phyloP scores from a whole-genome alignment of 2,797 vertebrate species.

The Gymnoscopelus microlampas region DNA sequence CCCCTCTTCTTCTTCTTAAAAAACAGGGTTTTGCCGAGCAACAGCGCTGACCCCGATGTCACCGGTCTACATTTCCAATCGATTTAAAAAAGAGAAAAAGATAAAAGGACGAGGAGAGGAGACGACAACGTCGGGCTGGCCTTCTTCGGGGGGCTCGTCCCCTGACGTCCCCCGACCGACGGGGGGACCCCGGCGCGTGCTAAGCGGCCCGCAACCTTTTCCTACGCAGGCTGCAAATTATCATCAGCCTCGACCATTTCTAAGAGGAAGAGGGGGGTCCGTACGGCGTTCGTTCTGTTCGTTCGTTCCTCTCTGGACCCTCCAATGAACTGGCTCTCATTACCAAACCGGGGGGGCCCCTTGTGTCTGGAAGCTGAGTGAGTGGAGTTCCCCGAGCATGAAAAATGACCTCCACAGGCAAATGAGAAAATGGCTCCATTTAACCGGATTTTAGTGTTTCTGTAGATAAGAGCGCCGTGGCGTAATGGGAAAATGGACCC shows the following conservation, averaged over 20 bases:
- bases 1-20: too few species aligned
- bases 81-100: too few species aligned
- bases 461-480: constrained; percentile 76
- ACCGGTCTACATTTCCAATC: too few species aligned
- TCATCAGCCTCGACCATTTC: too few species aligned
- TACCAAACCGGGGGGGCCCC: constrained; percentile 59
- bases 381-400: constrained; percentile 74
- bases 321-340: constrained; percentile 55
- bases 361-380: constrained; percentile 55
- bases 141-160: constrained; percentile 22
- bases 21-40: constrained; percentile 50
- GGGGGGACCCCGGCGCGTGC: constrained; percentile 10
- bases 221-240: too few species aligned
- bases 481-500: constrained; percentile 73
- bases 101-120: too few species aligned
- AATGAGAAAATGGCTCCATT: constrained; percentile 81
- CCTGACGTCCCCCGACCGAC: constrained; percentile 38
- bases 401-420: constrained; percentile 80
- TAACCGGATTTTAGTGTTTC: constrained; percentile 81
- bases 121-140: too few species aligned
- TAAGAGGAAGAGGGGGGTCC: too few species aligned
- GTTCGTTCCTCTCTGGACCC: constrained; percentile 38
- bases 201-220: too few species aligned
- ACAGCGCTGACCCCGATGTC: constrained; percentile 41
- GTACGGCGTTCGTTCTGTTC: too few species aligned